Evolutionary conservation across 2,797 vertebrate species (phyloP), one percentile per base, ranked within the genome.

Genomic region (Mustela erminea): DNA sequence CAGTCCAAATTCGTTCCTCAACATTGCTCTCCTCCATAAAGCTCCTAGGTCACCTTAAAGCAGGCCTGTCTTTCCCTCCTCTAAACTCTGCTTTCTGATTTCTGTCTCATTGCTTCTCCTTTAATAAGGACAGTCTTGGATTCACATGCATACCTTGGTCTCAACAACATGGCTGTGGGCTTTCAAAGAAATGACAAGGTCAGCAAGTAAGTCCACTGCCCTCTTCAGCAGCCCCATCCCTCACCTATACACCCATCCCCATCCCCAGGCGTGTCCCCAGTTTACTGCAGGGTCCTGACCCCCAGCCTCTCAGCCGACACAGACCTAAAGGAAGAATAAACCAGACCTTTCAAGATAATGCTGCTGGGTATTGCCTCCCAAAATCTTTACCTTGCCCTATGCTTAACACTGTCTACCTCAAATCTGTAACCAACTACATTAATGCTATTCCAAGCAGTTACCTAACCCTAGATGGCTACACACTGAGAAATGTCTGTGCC

Each of bases 121-220:
- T 93, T 70, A 83, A 52, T 17, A 46, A 84, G 52, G 10, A 70
- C 11, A 90, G 52, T 80, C 43, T 49, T 68, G n/a, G 27, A 70
- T 58, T 87, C 66, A 49, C 0, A 0, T 41, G 29, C 29, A 54
- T 7, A 68, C 1, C 10, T 70, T 83, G 32, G 17, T 60, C 70
- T 92, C 92, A 80, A 83, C 56, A 72, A 62, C 90, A 62, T 94
- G 92, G 41, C 72, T 14, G 3, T 81, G 54, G 70, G 27, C 77
- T 93, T 56, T 84, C 74, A 93, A 90, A 92, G 38, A 92, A 78
- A 43, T 66, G 4, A n/a, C 49, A 74, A 41, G 38, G 14, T 66
- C 87, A 62, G 41, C 38, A 72, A 43, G 17, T 64, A 21, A 77
- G 41, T 41, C 62, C 66, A 56, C 13, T 17, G 66, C 35, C 38